Conservation (phyloP, 2,888 invertebrate species). For the Caenorhabditis angaria region DNA sequence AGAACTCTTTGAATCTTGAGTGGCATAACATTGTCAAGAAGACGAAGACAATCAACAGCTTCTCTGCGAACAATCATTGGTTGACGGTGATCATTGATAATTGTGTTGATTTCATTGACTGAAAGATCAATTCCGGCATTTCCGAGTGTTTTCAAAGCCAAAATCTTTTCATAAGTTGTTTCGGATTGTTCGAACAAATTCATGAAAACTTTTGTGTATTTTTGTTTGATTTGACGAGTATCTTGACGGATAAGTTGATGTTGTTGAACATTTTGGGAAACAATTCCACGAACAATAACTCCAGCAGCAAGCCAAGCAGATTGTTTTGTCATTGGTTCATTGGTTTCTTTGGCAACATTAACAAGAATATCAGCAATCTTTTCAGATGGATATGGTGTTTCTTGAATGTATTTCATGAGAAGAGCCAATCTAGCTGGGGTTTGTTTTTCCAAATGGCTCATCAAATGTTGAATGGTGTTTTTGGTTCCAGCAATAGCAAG, state of each 20-base stretch:
- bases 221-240: conserved; percentile 34
- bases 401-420: conserved; percentile 38
- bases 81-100: conserved; percentile 53
- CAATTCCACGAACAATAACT: conserved; percentile 42
- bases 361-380: conserved; percentile 53
- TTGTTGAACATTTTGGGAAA: conserved; percentile 14
- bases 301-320: conserved; percentile 43
- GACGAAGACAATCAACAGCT: conserved; percentile 64
- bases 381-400: conserved; percentile 38
- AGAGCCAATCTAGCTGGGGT: conserved; percentile 23
- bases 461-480: conserved; percentile 43
- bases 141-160: conserved; percentile 61
- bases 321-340: conserved; percentile 21
- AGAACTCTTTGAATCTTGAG: conserved; percentile 45
- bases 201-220: conserved; percentile 33
- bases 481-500: conserved; percentile 55
- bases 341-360: conserved; percentile 24
- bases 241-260: conserved; percentile 33
- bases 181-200: conserved; percentile 22
- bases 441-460: conserved; percentile 35
- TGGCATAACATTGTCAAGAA: conserved; percentile 22
- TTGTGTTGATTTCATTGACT: conserved; percentile 57
- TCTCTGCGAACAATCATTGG: conserved; percentile 46
- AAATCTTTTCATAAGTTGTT: conserved; percentile 53
- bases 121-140: conserved; percentile 62